Percentiles rank a stretch among this genome's conserved stretches.
phyloP scores from a whole-genome alignment of 1,140 invertebrate genomes.

The Brachionus rubens region DNA sequence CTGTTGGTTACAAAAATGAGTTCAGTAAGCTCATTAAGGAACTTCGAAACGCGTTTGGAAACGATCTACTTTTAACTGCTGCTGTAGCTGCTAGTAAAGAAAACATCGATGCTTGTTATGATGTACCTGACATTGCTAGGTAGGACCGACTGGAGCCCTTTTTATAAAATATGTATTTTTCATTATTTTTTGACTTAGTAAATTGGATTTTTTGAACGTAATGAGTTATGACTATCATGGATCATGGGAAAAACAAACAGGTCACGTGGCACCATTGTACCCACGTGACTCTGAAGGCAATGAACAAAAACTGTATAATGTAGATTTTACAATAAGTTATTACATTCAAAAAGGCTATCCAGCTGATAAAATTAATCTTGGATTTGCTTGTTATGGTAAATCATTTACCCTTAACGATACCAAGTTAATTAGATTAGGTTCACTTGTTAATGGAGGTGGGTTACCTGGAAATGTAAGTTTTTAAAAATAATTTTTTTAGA shows the following conservation, averaged over 20 bases:
- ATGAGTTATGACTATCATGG: slow-evolving; percentile 66
- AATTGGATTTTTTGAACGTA: slow-evolving; percentile 90
- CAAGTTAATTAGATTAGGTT: slow-evolving; percentile 81
- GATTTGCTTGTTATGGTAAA: slow-evolving; percentile 90
- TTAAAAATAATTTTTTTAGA: slow-evolving; percentile 46
- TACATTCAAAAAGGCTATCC: slow-evolving; percentile 13
- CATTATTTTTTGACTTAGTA: slow-evolving; percentile 62
- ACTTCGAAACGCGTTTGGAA: slow-evolving; percentile 72
- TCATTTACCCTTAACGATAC: slow-evolving; percentile 71
- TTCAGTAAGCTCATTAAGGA: slow-evolving; percentile 55
- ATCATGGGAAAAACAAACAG: slow-evolving; percentile 74
- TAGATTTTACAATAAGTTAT: slow-evolving; percentile 41
- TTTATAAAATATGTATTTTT: neutral
- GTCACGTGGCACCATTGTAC: slow-evolving; percentile 58
- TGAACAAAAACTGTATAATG: slow-evolving; percentile 32
- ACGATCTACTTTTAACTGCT: slow-evolving; percentile 56
- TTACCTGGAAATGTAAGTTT: slow-evolving; percentile 72
- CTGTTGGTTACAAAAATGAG: slow-evolving; percentile 47
- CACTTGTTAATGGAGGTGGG: slow-evolving; percentile 70
- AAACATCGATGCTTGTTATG: slow-evolving; percentile 66
- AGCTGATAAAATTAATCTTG: slow-evolving; percentile 19
- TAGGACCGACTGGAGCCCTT: slow-evolving; percentile 58
- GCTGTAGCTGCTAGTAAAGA: slow-evolving; percentile 49
- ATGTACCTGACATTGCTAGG: slow-evolving; percentile 68
- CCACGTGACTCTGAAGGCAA: slow-evolving; percentile 48